Evolutionary conservation across 2,888 invertebrate genomes (phyloP).

Genomic region (Zhuqinia jingwanae): DNA sequence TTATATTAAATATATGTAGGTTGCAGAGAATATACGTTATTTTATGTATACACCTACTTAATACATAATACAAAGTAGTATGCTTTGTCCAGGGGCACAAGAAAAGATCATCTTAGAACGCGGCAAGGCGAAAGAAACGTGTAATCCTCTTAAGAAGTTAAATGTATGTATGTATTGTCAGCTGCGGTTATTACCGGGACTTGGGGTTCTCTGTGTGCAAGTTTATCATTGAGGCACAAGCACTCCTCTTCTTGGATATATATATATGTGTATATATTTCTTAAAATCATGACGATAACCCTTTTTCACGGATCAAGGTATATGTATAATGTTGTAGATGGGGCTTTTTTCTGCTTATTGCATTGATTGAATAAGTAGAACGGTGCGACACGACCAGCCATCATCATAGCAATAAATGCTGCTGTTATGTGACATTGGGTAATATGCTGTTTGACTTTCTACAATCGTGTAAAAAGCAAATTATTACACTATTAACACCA

Average conservation of each 20-base stretch:
- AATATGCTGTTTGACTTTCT: too few relatives aligned
- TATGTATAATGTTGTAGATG: too few relatives aligned
- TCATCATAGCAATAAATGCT: too few relatives aligned
- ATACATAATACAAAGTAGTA: background rate
- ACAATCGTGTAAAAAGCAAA: too few relatives aligned
- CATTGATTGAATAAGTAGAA: too few relatives aligned
- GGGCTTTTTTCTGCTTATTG: too few relatives aligned
- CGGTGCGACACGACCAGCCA: too few relatives aligned
- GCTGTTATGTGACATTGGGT: too few relatives aligned
- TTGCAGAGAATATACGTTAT: too few relatives aligned
- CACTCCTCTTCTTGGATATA: background rate
- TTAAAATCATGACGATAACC: background rate
- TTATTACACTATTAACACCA: too few relatives aligned
- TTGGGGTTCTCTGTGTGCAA: slow-evolving; percentile 3
- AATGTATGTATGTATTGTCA: slow-evolving; percentile 42
- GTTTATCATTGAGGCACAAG: background rate
- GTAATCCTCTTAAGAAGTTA: slow-evolving; percentile 59
- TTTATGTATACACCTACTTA: background rate
- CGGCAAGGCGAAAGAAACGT: slow-evolving; percentile 20
- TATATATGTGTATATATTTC: background rate
- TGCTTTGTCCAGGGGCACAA: slow-evolving; percentile 12
- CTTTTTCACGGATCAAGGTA: background rate
- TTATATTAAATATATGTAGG: too few relatives aligned
- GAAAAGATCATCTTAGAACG: slow-evolving; percentile 39
- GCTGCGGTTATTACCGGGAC: slow-evolving; percentile 44